Conservation (phyloP, 2,888 invertebrate species). For the Drosophila parthenogenetica region DNA sequence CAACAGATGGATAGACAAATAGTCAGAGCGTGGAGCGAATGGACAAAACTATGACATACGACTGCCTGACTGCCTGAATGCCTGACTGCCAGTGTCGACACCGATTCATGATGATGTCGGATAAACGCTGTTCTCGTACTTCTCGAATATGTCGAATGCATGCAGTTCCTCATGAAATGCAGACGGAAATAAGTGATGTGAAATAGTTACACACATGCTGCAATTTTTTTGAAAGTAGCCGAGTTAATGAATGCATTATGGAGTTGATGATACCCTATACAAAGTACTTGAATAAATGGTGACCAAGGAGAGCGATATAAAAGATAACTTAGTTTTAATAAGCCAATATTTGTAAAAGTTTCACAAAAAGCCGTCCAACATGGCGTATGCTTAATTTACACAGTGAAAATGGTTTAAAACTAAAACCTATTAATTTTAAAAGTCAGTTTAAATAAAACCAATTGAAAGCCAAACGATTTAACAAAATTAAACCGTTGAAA, state of each 20-base stretch:
- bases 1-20: conserved; percentile 24
- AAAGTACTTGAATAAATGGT: no score
- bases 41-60: conserved; percentile 71
- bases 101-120: conserved; percentile 50
- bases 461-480: no score
- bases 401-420: no score
- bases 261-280: background rate
- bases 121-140: conserved; percentile 25
- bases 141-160: conserved; percentile 9
- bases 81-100: conserved; percentile 57
- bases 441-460: no score
- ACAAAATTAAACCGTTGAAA: no score
- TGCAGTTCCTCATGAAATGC: conserved; percentile 14
- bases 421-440: no score
- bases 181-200: conserved; percentile 19
- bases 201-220: conserved; percentile 49
- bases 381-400: background rate
- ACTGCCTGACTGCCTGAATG: conserved; percentile 23
- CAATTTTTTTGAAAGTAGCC: conserved; percentile 4
- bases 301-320: no score
- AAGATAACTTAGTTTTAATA: no score
- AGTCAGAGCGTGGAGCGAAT: conserved; percentile 26
- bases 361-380: background rate
- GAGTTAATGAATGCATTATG: background rate
- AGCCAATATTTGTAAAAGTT: no score